Conservation (phyloP, 92 coral and sea anemone genomes). For the Porites evermanni region DNA sequence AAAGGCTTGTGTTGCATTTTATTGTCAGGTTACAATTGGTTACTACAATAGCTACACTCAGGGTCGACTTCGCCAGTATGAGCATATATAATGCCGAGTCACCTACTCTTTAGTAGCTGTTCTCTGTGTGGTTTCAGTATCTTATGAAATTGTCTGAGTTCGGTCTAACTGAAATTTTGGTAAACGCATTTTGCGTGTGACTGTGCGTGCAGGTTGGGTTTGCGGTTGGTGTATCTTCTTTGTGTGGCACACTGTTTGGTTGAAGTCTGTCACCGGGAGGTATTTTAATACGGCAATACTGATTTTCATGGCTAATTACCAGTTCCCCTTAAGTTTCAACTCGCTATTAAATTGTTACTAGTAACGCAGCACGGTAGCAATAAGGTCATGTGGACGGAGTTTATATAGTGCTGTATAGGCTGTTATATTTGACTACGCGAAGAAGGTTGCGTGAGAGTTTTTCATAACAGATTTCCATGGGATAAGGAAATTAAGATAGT, state of each 20-base stretch:
- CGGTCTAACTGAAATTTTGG: not conserved
- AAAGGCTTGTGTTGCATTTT: no score
- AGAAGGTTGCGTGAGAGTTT: no score
- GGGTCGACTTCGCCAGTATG: no score
- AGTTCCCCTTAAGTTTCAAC: not conserved
- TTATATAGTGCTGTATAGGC: not conserved
- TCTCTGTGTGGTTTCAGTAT: no score
- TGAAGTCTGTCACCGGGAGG: not conserved
- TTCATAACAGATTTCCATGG: no score
- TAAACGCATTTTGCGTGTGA: not conserved
- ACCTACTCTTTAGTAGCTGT: no score
- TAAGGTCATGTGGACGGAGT: not conserved
- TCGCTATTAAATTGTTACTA: not conserved
- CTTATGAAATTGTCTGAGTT: not conserved
- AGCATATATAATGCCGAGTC: no score
- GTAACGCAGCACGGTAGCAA: not conserved
- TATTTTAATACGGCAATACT: not conserved
- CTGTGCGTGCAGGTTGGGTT: not conserved
- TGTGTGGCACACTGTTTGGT: not conserved
- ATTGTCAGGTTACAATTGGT: no score
- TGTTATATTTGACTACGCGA: not conserved
- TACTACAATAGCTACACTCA: no score
- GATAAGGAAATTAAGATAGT: not conserved
- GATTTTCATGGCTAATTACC: not conserved
- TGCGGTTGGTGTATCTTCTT: slow-evolving; percentile 11